Conservation (phyloP, 1,140 invertebrate genomes). For the Globodera rostochiensis region DNA sequence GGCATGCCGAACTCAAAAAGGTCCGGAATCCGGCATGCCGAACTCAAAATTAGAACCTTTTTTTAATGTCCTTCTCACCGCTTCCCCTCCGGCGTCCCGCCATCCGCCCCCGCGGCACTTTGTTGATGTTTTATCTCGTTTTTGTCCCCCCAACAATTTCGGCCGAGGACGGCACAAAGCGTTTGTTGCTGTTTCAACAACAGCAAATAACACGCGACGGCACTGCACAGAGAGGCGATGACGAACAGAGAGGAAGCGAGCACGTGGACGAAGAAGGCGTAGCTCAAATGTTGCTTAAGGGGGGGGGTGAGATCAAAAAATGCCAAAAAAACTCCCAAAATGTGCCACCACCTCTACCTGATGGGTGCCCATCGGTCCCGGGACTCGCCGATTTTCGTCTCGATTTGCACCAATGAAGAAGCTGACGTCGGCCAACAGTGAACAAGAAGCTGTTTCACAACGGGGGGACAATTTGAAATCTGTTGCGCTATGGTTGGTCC, state of each 20-base stretch:
- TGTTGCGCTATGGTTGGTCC: too few species aligned
- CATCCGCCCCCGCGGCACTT: neutral
- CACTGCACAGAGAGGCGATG: constrained; percentile 40
- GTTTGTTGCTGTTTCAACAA: constrained; percentile 28
- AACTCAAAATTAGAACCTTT: too few species aligned
- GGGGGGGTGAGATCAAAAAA: neutral
- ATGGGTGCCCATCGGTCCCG: constrained; percentile 43
- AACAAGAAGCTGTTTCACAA: constrained; percentile 45
- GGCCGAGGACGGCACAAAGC: too few species aligned
- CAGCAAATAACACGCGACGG: constrained; percentile 47
- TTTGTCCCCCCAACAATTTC: constrained; percentile 35
- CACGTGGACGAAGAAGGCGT: constrained; percentile 55
- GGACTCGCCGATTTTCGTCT: constrained; percentile 44
- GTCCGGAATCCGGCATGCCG: too few species aligned
- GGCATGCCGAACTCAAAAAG: too few species aligned
- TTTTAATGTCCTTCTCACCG: neutral
- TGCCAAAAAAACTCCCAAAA: constrained; percentile 29
- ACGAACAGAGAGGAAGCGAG: constrained; percentile 49
- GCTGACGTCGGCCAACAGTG: constrained; percentile 52
- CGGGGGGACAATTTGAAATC: neutral
- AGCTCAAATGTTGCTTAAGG: constrained; percentile 54
- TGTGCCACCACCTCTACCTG: constrained; percentile 44
- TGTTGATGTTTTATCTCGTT: neutral
- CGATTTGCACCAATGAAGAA: constrained; percentile 52
- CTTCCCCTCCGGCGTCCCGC: neutral